phyloP scores from a whole-genome alignment of 2,797 vertebrate species.

The Naso thynnoides region DNA sequence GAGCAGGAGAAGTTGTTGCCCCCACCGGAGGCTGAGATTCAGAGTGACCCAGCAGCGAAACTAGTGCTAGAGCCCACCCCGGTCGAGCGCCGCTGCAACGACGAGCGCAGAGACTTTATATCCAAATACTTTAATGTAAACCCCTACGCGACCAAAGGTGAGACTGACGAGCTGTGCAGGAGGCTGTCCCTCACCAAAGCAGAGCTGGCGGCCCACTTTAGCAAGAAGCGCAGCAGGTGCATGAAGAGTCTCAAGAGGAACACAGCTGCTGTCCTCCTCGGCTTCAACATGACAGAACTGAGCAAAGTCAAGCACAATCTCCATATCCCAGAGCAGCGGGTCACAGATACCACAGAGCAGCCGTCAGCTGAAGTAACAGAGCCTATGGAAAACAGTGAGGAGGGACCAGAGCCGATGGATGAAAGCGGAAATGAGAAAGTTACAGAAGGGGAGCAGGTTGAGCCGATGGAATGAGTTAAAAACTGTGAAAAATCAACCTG shows the following conservation, averaged over 20 bases:
- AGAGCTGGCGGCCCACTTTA: slow-evolving; percentile 90
- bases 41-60: slow-evolving; percentile 74
- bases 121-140: slow-evolving; percentile 92
- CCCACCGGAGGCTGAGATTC: slow-evolving; percentile 36
- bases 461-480: slow-evolving; percentile 51
- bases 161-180: slow-evolving; percentile 88
- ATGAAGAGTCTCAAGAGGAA: slow-evolving; percentile 89
- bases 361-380: slow-evolving; percentile 5
- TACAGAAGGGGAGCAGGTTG: slow-evolving; percentile 20
- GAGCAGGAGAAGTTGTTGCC: slow-evolving; percentile 74
- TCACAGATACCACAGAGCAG: slow-evolving; percentile 53
- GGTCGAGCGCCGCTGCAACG: slow-evolving; percentile 80
- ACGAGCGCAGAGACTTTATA: slow-evolving; percentile 91
- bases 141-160: slow-evolving; percentile 91
- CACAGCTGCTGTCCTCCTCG: slow-evolving; percentile 87
- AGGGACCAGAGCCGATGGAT: slow-evolving; percentile 53
- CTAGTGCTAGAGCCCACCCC: slow-evolving; percentile 87
- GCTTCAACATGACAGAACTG: slow-evolving; percentile 94
- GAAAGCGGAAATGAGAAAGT: slow-evolving; percentile 41
- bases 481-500: slow-evolving; percentile 16
- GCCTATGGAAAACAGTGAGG: slow-evolving; percentile 24
- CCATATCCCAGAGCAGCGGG: slow-evolving; percentile 68
- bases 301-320: slow-evolving; percentile 89
- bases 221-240: slow-evolving; percentile 89
- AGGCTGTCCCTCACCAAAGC: slow-evolving; percentile 87